phyloP scores from a whole-genome alignment of 2,888 invertebrate genomes.

The Strigamia maritima region DNA sequence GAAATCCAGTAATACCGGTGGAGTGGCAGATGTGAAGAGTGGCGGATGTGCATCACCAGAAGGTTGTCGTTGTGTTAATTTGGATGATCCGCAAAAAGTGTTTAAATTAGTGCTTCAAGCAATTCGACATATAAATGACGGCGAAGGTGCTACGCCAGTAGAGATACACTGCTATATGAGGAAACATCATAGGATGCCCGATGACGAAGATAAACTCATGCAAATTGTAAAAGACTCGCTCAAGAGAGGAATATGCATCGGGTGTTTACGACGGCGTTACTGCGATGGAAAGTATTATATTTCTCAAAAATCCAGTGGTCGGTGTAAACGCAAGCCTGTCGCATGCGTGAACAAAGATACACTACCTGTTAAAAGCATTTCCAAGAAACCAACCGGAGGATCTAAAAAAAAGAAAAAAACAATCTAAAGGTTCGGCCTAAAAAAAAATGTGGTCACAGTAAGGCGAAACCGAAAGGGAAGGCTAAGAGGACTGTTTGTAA shows the following conservation, averaged over 20 bases:
- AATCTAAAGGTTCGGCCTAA: background rate
- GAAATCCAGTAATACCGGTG: background rate
- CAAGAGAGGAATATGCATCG: conserved; percentile 12
- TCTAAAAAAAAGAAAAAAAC: background rate
- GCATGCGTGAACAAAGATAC: background rate
- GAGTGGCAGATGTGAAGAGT: background rate
- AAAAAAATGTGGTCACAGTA: background rate
- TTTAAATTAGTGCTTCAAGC: conserved; percentile 11
- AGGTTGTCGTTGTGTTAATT: conserved; percentile 3
- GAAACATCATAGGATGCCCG: background rate
- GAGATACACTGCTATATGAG: background rate
- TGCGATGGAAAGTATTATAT: conserved; percentile 33
- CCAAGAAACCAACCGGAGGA: background rate
- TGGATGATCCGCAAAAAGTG: conserved; percentile 3
- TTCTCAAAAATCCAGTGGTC: background rate
- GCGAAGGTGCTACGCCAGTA: background rate
- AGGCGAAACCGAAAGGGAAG: background rate
- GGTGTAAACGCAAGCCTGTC: background rate
- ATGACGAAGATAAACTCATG: background rate
- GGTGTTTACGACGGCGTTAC: conserved; percentile 8
- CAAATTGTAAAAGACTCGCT: background rate
- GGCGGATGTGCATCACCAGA: background rate
- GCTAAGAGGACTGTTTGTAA: background rate
- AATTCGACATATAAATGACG: background rate
- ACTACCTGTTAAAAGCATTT: background rate